Base-by-base conservation (phyloP, 2,113 vertebrate genomes). In the Sceloporus tristichus region DNA sequence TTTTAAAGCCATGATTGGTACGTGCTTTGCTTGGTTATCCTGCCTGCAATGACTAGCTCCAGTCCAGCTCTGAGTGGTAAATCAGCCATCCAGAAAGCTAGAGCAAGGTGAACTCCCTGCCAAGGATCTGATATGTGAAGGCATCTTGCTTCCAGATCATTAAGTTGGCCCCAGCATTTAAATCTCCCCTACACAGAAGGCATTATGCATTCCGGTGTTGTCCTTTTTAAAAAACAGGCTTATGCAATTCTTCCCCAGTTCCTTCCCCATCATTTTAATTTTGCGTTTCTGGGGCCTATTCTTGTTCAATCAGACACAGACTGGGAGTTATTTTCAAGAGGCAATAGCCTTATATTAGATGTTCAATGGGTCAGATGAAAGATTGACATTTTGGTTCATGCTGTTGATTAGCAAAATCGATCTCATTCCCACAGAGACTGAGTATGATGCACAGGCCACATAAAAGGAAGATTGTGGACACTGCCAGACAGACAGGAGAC, bases 81-180 rank as follows among this genome's bases (percentile, higher is more conserved):
- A 85, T n/a, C 62, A 79, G 86, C 71, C 2, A 80, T 76, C 42
- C 77, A 90, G 16, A 16, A 66, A 9, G 19, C 48, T 90, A 93
- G 34, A 85, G 90, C 92, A 88, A 94, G 93, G 25, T 90, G 90
- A 91, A 73, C 56, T 89, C 65, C 90, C 59, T 92, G 79, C 29
- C 85, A 80, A 91, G 86, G 78, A 89, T 76, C 92, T 90, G 83
- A 92, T 95, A 95, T 93, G 89, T 92, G 53, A 92, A 94, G 23
- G 88, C 89, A 92, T 94, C 90, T 80, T 91, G 91, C 86, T 91
- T 91, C 56, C 92, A 94, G 54, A 74, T 84, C 9, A 90, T 93
- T 91, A 94, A 76, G 23, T 94, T 80, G 54, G 90, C 94, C 86
- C 81, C 94, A 27, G 81, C 65, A 91, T 95, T 82, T 92, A 85